Conservation (phyloP, 2,888 invertebrate genomes). For the Apantesis nais region DNA sequence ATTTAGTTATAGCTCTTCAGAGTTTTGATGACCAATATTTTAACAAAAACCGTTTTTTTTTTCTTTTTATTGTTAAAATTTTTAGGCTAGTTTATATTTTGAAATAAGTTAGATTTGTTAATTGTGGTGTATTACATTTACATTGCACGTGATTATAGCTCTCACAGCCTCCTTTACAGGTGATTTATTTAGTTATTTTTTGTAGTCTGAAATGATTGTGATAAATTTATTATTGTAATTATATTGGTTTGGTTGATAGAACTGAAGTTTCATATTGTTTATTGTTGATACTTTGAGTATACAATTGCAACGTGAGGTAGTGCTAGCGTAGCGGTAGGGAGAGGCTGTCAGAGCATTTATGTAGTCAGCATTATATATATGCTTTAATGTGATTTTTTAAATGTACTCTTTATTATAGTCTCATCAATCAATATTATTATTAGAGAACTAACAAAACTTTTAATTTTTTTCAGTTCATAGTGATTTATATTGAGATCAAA, state of each 20-base stretch:
- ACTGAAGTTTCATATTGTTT: slow-evolving; percentile 71
- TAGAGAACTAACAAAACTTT: slow-evolving; percentile 84
- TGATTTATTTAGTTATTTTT: slow-evolving; percentile 69
- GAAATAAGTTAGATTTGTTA: slow-evolving; percentile 85
- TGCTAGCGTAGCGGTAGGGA: slow-evolving; percentile 49
- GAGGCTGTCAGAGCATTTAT: slow-evolving; percentile 82
- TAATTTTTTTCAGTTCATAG: slow-evolving; percentile 82
- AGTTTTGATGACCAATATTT: slow-evolving; percentile 83
- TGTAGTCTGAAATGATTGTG: slow-evolving; percentile 83
- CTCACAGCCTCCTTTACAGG: slow-evolving; percentile 79
- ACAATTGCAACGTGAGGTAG: slow-evolving; percentile 53
- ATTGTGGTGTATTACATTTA: slow-evolving; percentile 82
- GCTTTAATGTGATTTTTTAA: slow-evolving; percentile 87
- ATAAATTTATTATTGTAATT: slow-evolving; percentile 73
- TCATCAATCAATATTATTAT: slow-evolving; percentile 83
- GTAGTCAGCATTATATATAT: slow-evolving; percentile 87
- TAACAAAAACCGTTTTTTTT: slow-evolving; percentile 74
- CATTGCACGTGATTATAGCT: slow-evolving; percentile 81
- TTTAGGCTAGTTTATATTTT: slow-evolving; percentile 85
- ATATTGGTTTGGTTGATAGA: slow-evolving; percentile 73
- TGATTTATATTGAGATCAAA: slow-evolving; percentile 84
- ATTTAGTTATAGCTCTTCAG: slow-evolving; percentile 85
- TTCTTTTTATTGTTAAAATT: slow-evolving; percentile 83
- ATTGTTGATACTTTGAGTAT: slow-evolving; percentile 75
- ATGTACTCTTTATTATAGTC: slow-evolving; percentile 86